These are phyloP conservation scores for Manis pentadactyla DNA, from an alignment of 2,797 vertebrate species.

Conservation along the genomic window DNA sequence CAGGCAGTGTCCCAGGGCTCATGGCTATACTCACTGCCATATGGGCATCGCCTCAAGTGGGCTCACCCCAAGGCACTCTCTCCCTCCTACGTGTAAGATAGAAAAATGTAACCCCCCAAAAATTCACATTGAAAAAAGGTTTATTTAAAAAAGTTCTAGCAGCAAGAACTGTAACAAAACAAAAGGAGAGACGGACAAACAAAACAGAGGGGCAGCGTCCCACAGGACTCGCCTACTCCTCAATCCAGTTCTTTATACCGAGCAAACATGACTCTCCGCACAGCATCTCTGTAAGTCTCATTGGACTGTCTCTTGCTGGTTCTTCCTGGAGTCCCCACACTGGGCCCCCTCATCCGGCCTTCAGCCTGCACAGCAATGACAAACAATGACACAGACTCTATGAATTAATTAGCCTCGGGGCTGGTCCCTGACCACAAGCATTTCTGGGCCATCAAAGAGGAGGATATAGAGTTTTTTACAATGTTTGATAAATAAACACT, in stretches of 20 bases:
- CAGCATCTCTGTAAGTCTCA: slow-evolving; percentile 95
- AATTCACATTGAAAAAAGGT: slow-evolving; percentile 84
- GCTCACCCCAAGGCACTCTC: not conserved
- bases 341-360: slow-evolving; percentile 90
- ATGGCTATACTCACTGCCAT: not conserved
- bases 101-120: slow-evolving; percentile 26
- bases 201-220: slow-evolving; percentile 60
- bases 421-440: not conserved
- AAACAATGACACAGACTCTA: slow-evolving; percentile 29
- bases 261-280: slow-evolving; percentile 98
- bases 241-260: slow-evolving; percentile 97
- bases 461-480: not conserved
- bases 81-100: not conserved
- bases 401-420: not conserved
- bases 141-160: slow-evolving; percentile 90
- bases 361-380: slow-evolving; percentile 85
- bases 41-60: not conserved
- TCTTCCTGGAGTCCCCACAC: slow-evolving; percentile 87
- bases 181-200: slow-evolving; percentile 83
- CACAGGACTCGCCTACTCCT: slow-evolving; percentile 76
- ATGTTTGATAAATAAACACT: not conserved
- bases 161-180: slow-evolving; percentile 90
- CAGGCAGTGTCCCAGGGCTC: not conserved
- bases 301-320: slow-evolving; percentile 90
- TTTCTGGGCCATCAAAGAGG: not conserved